A percentile compares a stretch with the other conserved stretches of the same genome.
These are phyloP conservation scores for Coilia nasus DNA, from an alignment of 2,797 vertebrate species.

Conservation along the genomic window DNA sequence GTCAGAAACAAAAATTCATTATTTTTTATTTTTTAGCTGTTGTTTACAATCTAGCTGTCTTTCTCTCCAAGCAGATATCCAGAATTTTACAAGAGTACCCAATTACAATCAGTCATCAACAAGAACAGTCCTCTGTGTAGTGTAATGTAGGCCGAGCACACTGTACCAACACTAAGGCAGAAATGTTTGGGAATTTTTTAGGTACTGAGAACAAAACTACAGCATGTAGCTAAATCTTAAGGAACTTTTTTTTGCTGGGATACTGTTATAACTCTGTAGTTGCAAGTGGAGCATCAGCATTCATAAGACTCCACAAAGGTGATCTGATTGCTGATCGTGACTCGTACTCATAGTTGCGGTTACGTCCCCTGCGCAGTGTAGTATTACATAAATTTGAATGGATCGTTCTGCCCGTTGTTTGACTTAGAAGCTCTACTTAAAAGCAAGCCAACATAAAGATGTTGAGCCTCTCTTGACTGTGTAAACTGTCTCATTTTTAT, in stretches of 20 bases:
- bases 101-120: not conserved
- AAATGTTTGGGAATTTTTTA: not conserved
- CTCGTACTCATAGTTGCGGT: not conserved
- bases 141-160: not conserved
- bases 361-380: not conserved
- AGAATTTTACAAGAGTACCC: not conserved
- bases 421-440: not conserved
- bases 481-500: not conserved
- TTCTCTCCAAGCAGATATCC: not conserved
- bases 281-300: not conserved
- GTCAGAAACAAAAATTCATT: not conserved
- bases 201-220: not conserved
- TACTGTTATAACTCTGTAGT: not conserved
- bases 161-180: not conserved
- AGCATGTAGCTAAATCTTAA: not conserved
- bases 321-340: not conserved
- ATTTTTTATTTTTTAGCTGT: not conserved
- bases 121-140: not conserved
- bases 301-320: not conserved
- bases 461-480: not conserved
- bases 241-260: not conserved
- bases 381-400: conserved; percentile 11
- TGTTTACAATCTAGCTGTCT: not conserved
- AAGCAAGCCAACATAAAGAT: not conserved
- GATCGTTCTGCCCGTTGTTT: not conserved